Base-by-base conservation (phyloP, 2,113 vertebrate genomes). In the Mirza zaza region DNA sequence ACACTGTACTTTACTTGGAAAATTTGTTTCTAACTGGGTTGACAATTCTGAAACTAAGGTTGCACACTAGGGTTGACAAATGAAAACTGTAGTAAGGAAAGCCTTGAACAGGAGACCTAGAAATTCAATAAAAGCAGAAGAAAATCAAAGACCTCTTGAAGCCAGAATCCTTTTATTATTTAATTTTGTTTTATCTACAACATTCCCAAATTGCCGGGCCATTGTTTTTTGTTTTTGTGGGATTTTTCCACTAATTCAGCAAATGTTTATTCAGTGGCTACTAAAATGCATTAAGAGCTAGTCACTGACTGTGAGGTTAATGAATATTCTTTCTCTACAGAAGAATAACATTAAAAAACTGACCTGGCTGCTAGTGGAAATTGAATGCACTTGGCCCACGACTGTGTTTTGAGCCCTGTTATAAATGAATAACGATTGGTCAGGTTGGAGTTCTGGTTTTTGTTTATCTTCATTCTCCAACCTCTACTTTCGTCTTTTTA, bases 371-470 rank as follows among this genome's bases (percentile, higher is more conserved):
- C 10, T 34, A 50, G 52, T 59, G 21, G 63, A 17, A 32, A 42
- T 8, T 29, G 42, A 76, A 48, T 21, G 3, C 8, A 6, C 6
- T 34, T 59, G 77, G 12, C 21, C 14, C 12, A 6, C 0, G 4
- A 6, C 48, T 76, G 61, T 14, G 21, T 39, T 68, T 34, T 73
- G 42, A 84, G 36, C 14, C 17, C 55, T 52, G 3, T 48, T 57
- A 29, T 17, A 71, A 34, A 45, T 21, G 10, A 57, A 55, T 42
- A n/a, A 61, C 48, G 36, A 82, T 2, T 55, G 21, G 23, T 32
- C n/a, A 84, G 63, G 42, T 14, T 36, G 13, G 63, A 20, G 1
- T 59, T 42, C 79, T 65, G 17, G 18, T 36, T 80, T 90, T 68
- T 27, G 15, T 67, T 76, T 55, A 59, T 14, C 13, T 50, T 67